Conservation (phyloP, 2,888 invertebrate species). For the Eupithecia tripunctaria region DNA sequence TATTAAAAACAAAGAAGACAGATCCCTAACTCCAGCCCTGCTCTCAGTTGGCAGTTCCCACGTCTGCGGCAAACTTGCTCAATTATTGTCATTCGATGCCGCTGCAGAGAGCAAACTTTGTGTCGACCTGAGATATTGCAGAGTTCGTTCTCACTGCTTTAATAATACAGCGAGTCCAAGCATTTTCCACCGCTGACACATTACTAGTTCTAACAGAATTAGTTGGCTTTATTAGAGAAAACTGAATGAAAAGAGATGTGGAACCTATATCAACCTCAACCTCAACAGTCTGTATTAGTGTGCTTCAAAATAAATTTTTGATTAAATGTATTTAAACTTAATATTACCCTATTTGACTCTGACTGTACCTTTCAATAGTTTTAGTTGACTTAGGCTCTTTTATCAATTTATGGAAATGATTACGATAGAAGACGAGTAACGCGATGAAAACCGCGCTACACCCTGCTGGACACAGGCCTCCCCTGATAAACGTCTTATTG, state of each 20-base stretch:
- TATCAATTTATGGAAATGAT: too few species aligned
- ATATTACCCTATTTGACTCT: too few species aligned
- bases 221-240: background rate
- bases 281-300: too few species aligned
- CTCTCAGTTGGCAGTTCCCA: slow-evolving; percentile 46
- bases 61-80: slow-evolving; percentile 60
- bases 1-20: background rate
- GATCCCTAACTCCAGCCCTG: slow-evolving; percentile 21
- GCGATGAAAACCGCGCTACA: too few species aligned
- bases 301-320: too few species aligned
- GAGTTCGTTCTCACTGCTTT: slow-evolving; percentile 31
- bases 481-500: too few species aligned
- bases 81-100: slow-evolving; percentile 65
- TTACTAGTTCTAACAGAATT: background rate
- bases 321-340: too few species aligned
- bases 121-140: slow-evolving; percentile 41
- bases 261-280: too few species aligned
- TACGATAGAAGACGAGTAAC: too few species aligned
- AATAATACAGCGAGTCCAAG: slow-evolving; percentile 28
- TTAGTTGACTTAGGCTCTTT: too few species aligned
- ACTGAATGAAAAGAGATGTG: background rate
- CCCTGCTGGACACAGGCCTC: too few species aligned
- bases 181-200: background rate
- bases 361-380: too few species aligned
- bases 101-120: slow-evolving; percentile 45